Percentiles rank a stretch among this genome's conserved stretches.
Conservation (phyloP, 2,888 invertebrate genomes). For the Mactromeris polynyma region DNA sequence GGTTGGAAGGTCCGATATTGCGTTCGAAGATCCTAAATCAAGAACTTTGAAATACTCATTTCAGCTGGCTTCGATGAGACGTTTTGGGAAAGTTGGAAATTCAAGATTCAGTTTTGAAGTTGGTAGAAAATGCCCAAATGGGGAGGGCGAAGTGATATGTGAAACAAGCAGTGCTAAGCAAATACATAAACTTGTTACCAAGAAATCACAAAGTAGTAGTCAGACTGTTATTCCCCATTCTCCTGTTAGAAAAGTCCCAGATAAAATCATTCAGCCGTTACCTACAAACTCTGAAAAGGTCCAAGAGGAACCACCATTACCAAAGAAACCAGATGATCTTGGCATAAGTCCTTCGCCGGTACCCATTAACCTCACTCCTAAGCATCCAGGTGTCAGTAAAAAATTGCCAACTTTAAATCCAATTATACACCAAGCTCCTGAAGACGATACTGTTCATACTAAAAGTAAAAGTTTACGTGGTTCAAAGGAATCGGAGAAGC, state of each 20-base stretch:
- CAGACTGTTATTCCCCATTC: constrained; percentile 36
- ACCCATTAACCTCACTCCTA: neutral
- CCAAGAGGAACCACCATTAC: neutral
- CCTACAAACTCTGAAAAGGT: neutral
- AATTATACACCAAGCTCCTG: neutral
- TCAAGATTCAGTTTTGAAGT: constrained; percentile 81
- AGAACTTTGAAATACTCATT: constrained; percentile 48
- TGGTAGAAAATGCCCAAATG: constrained; percentile 84
- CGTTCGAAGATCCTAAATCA: constrained; percentile 57
- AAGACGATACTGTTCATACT: neutral
- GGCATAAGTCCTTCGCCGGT: neutral
- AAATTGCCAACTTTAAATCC: constrained; percentile 40
- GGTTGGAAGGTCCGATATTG: constrained; percentile 33
- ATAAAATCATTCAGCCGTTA: neutral
- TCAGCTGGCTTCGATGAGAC: constrained; percentile 53
- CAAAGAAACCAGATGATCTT: constrained; percentile 10
- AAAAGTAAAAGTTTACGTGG: neutral
- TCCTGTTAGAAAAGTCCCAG: neutral
- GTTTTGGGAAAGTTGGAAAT: constrained; percentile 56
- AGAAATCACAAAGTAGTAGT: constrained; percentile 46
- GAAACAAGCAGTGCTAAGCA: constrained; percentile 54
- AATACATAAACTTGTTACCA: constrained; percentile 61
- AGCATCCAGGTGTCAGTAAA: constrained; percentile 42
- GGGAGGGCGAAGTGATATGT: constrained; percentile 74
- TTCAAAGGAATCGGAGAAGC: neutral